Evolutionary conservation across 30 jellyfish, hydroid and myxozoan genomes (phyloP).

Genomic region (Nemopilema nomurai): DNA sequence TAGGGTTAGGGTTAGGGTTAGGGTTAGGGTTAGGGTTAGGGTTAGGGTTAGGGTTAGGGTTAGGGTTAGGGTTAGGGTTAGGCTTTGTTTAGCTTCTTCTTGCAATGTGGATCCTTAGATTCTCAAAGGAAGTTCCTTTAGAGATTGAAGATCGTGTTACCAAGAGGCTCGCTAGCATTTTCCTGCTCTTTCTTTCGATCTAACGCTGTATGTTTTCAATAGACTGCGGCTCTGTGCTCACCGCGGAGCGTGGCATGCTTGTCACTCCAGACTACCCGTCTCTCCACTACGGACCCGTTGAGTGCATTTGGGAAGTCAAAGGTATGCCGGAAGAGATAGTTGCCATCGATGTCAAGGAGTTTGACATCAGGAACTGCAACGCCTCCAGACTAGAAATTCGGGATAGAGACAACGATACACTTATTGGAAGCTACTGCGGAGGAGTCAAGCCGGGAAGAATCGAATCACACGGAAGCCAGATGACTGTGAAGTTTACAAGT

Average conservation of each 20-base stretch:
- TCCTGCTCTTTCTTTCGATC: neutral
- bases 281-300: conserved; percentile 87
- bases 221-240: conserved; percentile 90
- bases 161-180: no score
- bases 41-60: no score
- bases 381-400: conserved; percentile 73
- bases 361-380: conserved; percentile 73
- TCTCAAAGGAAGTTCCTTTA: neutral
- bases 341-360: conserved; percentile 77
- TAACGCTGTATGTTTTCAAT: neutral
- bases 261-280: conserved; percentile 92
- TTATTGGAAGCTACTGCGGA: conserved; percentile 87
- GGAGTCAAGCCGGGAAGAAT: conserved; percentile 65
- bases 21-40: no score
- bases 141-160: no score
- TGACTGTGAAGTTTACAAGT: conserved; percentile 71
- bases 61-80: no score
- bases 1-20: no score
- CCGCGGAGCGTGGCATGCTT: conserved; percentile 84
- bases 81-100: no score
- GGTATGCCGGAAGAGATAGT: conserved; percentile 86
- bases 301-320: conserved; percentile 91
- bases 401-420: conserved; percentile 65
- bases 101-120: neutral
- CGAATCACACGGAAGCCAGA: conserved; percentile 82